Percentiles rank a stretch among this genome's conserved stretches.
phyloP scores from a whole-genome alignment of 2,797 vertebrate genomes.

The Mormyrus proboscirostris region DNA sequence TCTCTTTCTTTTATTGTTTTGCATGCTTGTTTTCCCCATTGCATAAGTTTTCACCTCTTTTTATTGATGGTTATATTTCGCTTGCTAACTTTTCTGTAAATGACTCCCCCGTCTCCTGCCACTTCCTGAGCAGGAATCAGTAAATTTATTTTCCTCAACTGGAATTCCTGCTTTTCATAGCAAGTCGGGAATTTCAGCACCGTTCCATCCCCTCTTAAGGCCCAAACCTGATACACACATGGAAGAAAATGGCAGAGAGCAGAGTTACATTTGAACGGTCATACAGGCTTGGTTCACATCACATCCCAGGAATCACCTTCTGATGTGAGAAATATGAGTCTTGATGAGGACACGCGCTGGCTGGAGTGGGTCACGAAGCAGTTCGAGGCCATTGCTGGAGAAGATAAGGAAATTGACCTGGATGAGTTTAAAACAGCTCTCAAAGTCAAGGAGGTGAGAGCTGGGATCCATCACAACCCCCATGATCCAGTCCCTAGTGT shows the following conservation, averaged over 20 bases:
- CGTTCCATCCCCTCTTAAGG: neutral
- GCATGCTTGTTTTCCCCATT: neutral
- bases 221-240: neutral
- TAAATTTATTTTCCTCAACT: neutral
- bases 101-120: neutral
- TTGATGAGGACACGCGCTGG: conserved; percentile 68
- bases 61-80: neutral
- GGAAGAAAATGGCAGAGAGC: neutral
- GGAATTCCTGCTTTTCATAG: neutral
- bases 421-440: conserved; percentile 75
- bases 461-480: neutral
- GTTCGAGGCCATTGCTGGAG: conserved; percentile 72
- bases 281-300: neutral
- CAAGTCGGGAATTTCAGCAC: neutral
- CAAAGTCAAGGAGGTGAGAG: conserved; percentile 79
- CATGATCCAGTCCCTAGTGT: neutral
- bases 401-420: conserved; percentile 70
- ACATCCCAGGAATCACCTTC: neutral
- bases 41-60: neutral
- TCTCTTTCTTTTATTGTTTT: neutral
- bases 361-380: conserved; percentile 74
- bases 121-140: neutral
- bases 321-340: conserved; percentile 42
- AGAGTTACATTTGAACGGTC: neutral
- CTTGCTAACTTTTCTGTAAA: neutral